Evolutionary conservation across 2,888 invertebrate species (phyloP).

Genomic region (Eurytoma adleriae): DNA sequence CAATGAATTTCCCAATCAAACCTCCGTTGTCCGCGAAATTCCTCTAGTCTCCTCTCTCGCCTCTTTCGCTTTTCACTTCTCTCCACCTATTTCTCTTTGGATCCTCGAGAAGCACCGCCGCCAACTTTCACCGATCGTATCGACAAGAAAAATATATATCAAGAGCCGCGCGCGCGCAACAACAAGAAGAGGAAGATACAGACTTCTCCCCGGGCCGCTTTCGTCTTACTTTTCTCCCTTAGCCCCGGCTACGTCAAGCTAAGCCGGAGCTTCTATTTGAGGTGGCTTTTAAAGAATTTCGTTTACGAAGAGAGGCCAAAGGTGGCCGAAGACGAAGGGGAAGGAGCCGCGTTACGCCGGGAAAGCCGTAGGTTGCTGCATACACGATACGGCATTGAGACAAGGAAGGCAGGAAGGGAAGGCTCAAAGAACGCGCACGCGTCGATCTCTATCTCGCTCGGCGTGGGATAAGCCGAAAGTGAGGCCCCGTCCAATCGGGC

Average conservation of each 20-base stretch:
- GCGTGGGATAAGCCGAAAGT: slow-evolving; percentile 34
- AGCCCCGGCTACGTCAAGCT: slow-evolving; percentile 1
- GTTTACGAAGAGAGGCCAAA: slow-evolving; percentile 34
- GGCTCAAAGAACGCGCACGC: slow-evolving; percentile 6
- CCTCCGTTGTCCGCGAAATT: slow-evolving; percentile 17
- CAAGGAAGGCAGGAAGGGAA: not conserved
- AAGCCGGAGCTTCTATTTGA: slow-evolving; percentile 26
- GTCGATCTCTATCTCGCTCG: not conserved
- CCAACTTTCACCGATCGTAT: slow-evolving; percentile 22
- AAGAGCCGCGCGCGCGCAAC: not conserved
- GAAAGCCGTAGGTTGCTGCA: not conserved
- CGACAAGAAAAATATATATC: slow-evolving; percentile 17
- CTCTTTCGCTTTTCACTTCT: not conserved
- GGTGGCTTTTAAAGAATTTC: slow-evolving; percentile 54
- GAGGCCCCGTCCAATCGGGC: not conserved
- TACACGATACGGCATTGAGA: not conserved
- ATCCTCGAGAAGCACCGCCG: too few relatives aligned
- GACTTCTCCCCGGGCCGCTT: not conserved
- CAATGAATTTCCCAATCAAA: slow-evolving; percentile 38
- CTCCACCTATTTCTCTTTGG: not conserved
- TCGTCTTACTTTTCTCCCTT: not conserved
- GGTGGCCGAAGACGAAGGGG: not conserved
- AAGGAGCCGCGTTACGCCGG: too few relatives aligned
- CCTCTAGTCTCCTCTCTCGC: not conserved
- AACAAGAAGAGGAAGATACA: slow-evolving; percentile 8